A percentile compares a stretch with the other conserved stretches of the same genome.
phyloP scores from a whole-genome alignment of 92 coral and sea anemone species.

The Porites lobata region DNA sequence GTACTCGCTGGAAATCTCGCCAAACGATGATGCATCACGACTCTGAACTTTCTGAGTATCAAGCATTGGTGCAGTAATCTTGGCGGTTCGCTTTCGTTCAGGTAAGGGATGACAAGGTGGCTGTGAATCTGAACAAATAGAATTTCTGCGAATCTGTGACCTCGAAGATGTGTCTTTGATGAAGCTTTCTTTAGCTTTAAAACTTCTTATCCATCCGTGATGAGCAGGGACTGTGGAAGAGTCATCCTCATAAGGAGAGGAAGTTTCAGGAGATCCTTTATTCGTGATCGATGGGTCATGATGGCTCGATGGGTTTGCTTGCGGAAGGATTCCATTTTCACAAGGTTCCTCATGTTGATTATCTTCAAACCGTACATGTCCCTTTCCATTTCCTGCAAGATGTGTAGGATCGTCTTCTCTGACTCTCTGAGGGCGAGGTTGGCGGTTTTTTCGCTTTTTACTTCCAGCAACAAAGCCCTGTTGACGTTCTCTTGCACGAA shows the following conservation, averaged over 20 bases:
- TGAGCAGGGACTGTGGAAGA: not conserved
- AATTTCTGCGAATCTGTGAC: not conserved
- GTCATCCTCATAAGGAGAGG: not conserved
- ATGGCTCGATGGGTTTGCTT: not conserved
- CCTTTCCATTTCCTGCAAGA: not conserved
- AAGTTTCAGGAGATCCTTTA: not conserved
- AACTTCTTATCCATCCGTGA: not conserved
- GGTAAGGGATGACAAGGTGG: not conserved
- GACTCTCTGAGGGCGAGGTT: slow-evolving; percentile 38
- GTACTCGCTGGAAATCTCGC: not conserved
- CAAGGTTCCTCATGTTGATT: not conserved
- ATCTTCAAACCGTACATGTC: no score
- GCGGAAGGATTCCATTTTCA: not conserved
- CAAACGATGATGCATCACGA: slow-evolving; percentile 1
- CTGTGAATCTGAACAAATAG: not conserved
- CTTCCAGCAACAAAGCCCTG: slow-evolving; percentile 39
- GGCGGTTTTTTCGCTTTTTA: slow-evolving; percentile 36
- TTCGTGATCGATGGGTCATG: not conserved
- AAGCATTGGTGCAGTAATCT: not conserved
- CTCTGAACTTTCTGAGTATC: not conserved
- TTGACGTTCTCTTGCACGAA: not conserved
- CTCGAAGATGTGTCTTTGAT: not conserved
- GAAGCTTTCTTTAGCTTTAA: not conserved
- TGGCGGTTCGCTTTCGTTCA: not conserved
- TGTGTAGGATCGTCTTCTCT: not conserved